These are phyloP conservation scores for Phenacoccus solenopsis DNA, from an alignment of 1,140 invertebrate genomes.

Conservation along the genomic window DNA sequence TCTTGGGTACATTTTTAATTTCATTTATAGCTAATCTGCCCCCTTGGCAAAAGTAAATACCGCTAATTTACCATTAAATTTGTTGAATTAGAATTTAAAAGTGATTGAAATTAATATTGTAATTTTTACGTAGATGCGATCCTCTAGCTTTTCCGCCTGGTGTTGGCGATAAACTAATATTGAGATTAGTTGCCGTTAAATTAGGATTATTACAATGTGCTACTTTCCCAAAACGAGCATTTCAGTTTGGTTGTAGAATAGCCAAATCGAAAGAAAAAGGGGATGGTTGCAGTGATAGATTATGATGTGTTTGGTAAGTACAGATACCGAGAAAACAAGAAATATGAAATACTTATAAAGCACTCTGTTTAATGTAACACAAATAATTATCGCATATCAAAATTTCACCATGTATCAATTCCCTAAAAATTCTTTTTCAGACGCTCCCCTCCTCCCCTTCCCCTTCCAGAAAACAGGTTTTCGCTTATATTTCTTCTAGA, in stretches of 20 bases:
- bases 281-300: slow-evolving; percentile 49
- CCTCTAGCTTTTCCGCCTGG: slow-evolving; percentile 40
- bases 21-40: slow-evolving; percentile 54
- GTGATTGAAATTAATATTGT: not conserved
- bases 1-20: no score
- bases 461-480: no score
- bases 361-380: no score
- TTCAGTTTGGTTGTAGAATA: slow-evolving; percentile 96
- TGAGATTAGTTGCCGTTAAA: slow-evolving; percentile 62
- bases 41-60: slow-evolving; percentile 58
- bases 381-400: no score
- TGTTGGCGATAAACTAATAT: slow-evolving; percentile 84
- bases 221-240: slow-evolving; percentile 71
- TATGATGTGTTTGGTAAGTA: no score
- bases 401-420: no score
- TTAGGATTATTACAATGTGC: slow-evolving; percentile 55
- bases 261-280: slow-evolving; percentile 87
- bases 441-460: no score
- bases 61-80: not conserved
- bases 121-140: slow-evolving; percentile 18
- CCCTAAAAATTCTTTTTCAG: no score
- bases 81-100: not conserved
- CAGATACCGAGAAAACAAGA: no score
- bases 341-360: no score
- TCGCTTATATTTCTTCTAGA: no score